A percentile compares a stretch with the other conserved stretches of the same genome.
Conservation (phyloP, 2,888 invertebrate genomes). For the Reticulitermes lucifugus region DNA sequence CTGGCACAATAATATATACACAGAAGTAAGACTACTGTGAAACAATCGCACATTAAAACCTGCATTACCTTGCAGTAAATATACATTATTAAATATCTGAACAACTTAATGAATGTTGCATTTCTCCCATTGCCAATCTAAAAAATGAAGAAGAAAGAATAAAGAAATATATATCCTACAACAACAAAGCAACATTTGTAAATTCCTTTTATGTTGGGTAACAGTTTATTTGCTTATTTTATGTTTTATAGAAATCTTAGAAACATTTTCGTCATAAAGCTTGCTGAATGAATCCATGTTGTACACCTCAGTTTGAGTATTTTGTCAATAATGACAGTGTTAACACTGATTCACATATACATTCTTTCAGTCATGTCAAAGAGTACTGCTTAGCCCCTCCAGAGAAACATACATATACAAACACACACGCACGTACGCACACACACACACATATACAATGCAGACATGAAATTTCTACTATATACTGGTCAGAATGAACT, state of each 20-base stretch:
- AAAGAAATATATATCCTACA: background rate
- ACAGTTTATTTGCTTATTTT: background rate
- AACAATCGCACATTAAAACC: background rate
- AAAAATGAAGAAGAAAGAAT: background rate
- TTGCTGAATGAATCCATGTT: background rate
- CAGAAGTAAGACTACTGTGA: background rate
- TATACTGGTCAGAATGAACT: background rate
- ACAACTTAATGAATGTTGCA: constrained; percentile 4
- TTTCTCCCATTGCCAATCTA: constrained; percentile 12
- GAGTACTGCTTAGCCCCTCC: constrained; percentile 5
- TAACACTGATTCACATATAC: constrained; percentile 2
- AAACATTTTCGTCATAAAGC: background rate
- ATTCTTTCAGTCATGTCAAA: constrained; percentile 16
- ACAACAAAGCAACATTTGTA: constrained; percentile 31
- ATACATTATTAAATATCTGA: constrained; percentile 6
- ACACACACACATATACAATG: constrained; percentile 2
- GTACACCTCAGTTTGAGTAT: background rate
- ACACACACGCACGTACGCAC: background rate
- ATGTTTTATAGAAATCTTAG: background rate
- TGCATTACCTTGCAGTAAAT: background rate
- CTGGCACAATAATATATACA: background rate
- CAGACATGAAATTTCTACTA: constrained; percentile 4
- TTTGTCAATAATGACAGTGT: background rate
- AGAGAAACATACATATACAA: constrained; percentile 14
- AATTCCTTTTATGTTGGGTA: background rate